Evolutionary conservation across 2,888 invertebrate genomes (phyloP).

Genomic region (Leptogaster cylindrica): DNA sequence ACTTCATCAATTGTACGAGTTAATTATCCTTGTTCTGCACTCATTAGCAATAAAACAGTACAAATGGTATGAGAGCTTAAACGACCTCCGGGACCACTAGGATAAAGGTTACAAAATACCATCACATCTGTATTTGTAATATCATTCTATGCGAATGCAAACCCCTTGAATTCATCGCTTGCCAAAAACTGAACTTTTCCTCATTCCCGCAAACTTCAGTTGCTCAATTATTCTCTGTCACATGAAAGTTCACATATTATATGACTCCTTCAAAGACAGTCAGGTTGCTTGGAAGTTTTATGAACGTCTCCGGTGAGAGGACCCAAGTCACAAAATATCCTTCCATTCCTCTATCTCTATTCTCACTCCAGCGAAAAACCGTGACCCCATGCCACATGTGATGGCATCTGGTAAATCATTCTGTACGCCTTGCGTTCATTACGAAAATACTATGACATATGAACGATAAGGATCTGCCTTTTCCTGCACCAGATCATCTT

Average conservation of each 20-base stretch:
- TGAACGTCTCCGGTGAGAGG: conserved; percentile 18
- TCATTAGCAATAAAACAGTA: too few relatives aligned
- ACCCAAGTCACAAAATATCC: background rate
- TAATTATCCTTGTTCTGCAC: too few relatives aligned
- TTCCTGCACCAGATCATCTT: conserved; percentile 32
- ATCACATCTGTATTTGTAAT: conserved; percentile 9
- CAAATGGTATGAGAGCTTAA: too few relatives aligned
- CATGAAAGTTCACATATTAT: conserved; percentile 27
- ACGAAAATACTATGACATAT: conserved; percentile 34
- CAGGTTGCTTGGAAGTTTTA: conserved; percentile 9
- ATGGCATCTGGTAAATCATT: conserved; percentile 40
- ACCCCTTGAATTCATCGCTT: conserved; percentile 35
- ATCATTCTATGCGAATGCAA: background rate
- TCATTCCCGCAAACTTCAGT: conserved; percentile 18
- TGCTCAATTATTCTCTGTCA: conserved; percentile 32
- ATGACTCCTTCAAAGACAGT: conserved; percentile 17
- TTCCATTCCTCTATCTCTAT: too few relatives aligned
- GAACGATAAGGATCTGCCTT: conserved; percentile 41
- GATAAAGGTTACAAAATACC: too few relatives aligned
- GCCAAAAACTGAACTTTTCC: conserved; percentile 29
- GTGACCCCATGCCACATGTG: conserved; percentile 37
- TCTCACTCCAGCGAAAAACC: conserved; percentile 2
- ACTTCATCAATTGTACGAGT: too few relatives aligned
- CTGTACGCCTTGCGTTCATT: conserved; percentile 38
- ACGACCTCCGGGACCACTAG: too few relatives aligned